These are phyloP conservation scores for Rambutsinella grinnellia DNA, from an alignment of 2,888 invertebrate species.

Conservation along the genomic window DNA sequence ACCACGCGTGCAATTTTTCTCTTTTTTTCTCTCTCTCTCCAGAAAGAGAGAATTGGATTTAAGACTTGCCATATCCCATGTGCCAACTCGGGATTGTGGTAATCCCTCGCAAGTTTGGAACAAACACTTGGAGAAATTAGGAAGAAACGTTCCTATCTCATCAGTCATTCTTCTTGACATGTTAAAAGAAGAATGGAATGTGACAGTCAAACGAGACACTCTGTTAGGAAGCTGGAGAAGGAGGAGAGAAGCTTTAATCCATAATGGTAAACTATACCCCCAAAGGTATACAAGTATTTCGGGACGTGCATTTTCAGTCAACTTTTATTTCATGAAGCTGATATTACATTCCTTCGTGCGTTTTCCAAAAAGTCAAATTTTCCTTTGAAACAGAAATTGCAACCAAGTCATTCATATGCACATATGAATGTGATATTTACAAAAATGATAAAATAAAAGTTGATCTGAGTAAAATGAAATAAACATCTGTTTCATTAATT, in stretches of 20 bases:
- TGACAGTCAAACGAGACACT: constrained; percentile 45
- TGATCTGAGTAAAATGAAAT: not conserved
- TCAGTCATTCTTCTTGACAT: constrained; percentile 52
- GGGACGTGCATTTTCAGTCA: not conserved
- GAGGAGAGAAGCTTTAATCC: not conserved
- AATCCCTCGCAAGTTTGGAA: constrained; percentile 44
- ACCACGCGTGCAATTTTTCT: not conserved
- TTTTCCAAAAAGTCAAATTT: not conserved
- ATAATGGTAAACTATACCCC: not conserved
- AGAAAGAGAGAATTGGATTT: not conserved
- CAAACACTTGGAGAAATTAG: constrained; percentile 48
- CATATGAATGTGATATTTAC: not conserved
- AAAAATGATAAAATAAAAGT: not conserved
- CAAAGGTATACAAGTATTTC: not conserved
- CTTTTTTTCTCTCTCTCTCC: not conserved
- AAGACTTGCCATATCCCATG: not conserved
- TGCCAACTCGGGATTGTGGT: constrained; percentile 24
- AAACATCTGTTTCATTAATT: constrained; percentile 50
- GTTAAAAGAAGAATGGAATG: constrained; percentile 48
- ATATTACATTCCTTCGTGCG: not conserved
- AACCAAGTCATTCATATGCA: not conserved
- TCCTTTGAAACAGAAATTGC: no score
- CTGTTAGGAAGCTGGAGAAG: constrained; percentile 8
- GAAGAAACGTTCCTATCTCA: constrained; percentile 45
- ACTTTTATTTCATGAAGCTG: no score